These are phyloP conservation scores for Stegana nigrithorax DNA, from an alignment of 2,888 invertebrate species.

Conservation along the genomic window DNA sequence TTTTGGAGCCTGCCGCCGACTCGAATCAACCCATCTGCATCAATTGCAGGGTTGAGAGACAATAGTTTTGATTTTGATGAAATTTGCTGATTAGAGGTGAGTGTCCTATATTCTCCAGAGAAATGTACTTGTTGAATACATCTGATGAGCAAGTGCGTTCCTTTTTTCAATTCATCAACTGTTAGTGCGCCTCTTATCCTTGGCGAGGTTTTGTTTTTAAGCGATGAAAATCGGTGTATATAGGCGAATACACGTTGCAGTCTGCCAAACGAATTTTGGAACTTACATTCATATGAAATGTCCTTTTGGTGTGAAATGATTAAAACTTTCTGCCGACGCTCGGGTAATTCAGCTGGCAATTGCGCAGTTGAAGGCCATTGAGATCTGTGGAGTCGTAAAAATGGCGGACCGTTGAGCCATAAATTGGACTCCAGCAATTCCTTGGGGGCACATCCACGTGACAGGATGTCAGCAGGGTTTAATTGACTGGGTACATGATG, in stretches of 20 bases:
- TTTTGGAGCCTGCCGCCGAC: constrained; percentile 6
- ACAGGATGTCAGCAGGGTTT: constrained; percentile 16
- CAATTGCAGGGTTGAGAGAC: background rate
- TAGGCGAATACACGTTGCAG: background rate
- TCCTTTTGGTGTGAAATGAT: background rate
- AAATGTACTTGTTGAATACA: constrained; percentile 17
- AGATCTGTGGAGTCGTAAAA: background rate
- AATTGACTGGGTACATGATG: constrained; percentile 6
- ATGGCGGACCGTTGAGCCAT: background rate
- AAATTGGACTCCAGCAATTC: background rate
- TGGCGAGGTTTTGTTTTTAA: background rate
- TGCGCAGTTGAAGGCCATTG: background rate
- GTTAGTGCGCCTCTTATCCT: background rate
- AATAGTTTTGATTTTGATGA: background rate
- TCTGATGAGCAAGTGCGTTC: background rate
- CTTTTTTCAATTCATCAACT: background rate
- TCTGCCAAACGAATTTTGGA: background rate
- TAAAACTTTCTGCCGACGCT: background rate
- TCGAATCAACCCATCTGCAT: background rate
- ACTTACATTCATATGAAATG: background rate
- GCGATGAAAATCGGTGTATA: background rate
- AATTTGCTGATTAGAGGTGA: background rate
- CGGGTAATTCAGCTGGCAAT: background rate
- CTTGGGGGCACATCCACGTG: background rate
- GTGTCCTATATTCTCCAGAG: background rate